Evolutionary conservation across 2,113 vertebrate genomes (phyloP), one percentile per base, ranked within the genome.

Genomic region (Pao palembangensis): DNA sequence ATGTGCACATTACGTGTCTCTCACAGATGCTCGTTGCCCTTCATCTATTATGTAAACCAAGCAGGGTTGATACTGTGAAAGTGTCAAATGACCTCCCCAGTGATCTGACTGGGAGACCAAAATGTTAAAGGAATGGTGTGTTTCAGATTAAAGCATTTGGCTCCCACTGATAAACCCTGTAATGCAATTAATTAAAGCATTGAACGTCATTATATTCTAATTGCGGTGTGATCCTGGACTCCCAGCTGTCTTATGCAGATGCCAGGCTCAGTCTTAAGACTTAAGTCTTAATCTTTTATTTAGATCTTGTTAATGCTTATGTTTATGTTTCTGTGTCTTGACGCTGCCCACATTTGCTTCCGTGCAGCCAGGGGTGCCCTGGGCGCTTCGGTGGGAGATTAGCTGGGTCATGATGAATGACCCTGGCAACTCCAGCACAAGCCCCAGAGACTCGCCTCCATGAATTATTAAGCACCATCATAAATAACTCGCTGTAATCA

Each of bases 401-500:
- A 78, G 76, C 67, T 8, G 7, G 74, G 76, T 72, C 50, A 6
- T 84, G 75, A 82, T 86, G 67, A 67, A 82, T 64, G 84, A 84
- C 75, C 78, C 71, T 68, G 55, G 20, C 55, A 65, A 49, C 75
- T 76, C 56, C 55, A 20, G 68, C 73, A 43, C 57, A 6, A 63
- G 65, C 75, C 76, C 57, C 71, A 1, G 53, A 69, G 78, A 76
- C 61, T 54, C 20, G 0, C 16, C 51, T 61, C 63, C 60, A 75
- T 86, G 77, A 84, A 86, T 86, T 84, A 86, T 84, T 84, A 73
- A 76, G 56, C 64, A 0, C 8, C 69, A 4, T 82, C 76, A 82
- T 86, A 77, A 86, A 86, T 82, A 82, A 84, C 61, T 76, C 76
- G 66, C 44, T 46, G 56, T 82, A 80, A 82, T 77, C 75, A 86